Percentiles rank a stretch among this genome's conserved stretches.
These are phyloP conservation scores for Saguinus imperator DNA, from an alignment of 2,113 vertebrate genomes.

Conservation along the genomic window DNA sequence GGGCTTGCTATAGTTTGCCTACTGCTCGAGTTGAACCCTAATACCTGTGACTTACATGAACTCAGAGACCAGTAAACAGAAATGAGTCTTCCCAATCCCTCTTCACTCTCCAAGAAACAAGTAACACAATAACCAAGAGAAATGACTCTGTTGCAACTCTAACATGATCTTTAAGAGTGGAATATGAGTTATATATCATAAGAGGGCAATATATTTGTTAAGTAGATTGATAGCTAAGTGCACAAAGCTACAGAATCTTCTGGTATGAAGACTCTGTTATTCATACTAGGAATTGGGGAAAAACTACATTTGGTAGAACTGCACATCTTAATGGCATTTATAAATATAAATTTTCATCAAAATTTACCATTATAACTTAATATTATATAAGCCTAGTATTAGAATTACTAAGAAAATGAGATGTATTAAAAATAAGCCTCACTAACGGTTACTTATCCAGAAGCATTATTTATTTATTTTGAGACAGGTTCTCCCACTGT, in stretches of 20 bases:
- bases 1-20: background rate
- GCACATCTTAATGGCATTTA: conserved; percentile 31
- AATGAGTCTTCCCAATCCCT: background rate
- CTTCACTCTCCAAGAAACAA: background rate
- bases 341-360: background rate
- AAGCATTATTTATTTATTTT: background rate
- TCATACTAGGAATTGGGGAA: background rate
- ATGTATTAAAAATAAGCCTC: background rate
- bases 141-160: background rate
- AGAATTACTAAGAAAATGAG: conserved; percentile 15
- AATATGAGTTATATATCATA: background rate
- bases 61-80: background rate
- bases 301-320: background rate
- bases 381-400: background rate
- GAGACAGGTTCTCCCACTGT: background rate
- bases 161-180: background rate
- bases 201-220: background rate
- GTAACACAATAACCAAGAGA: background rate
- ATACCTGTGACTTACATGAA: background rate
- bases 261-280: background rate
- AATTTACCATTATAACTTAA: background rate
- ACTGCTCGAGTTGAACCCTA: background rate
- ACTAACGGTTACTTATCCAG: background rate
- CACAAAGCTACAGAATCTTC: background rate
- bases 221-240: background rate